Base-by-base conservation (phyloP, 2,888 invertebrate species). In the Apamea anceps region DNA sequence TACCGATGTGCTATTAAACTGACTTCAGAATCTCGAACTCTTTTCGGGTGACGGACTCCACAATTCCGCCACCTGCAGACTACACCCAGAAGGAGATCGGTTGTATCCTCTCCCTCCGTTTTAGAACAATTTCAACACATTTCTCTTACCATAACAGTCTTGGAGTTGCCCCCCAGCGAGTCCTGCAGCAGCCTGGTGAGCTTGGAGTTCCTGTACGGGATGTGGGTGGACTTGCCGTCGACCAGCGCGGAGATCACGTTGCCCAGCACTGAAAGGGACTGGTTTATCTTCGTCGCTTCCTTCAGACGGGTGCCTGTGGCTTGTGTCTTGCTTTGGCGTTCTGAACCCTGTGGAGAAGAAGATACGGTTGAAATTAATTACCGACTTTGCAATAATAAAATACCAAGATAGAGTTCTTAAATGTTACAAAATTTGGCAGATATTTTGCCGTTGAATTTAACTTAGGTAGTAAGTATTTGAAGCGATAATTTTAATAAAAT, bases 161-260 rank as follows among this genome's bases (percentile, higher is more conserved):
- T 99, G 0, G 99, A 99, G 96, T 99, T 99, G 0, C 99, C 99
- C 2, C 99, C 99, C 1, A 99, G 97, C 0, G 99, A 99, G 95
- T 99, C 99, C 96, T 99, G 99, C 81, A 99, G 97, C 60, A 99
- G 96, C 21, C 99, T 96, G 0, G 99, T 99, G 57, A 99, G 96
- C 95, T 99, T 99, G 0, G 99, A 99, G 97, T 99, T 99, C 82
- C 99, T 97, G 95, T 99, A 99, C 0, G 99, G 99, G 90, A 99
- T 99, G 95, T 99, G 99, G 0, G 98, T 99, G 90, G 99, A 99
- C 96, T 99, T 99, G 68, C 99, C 99, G 96, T 99, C 99, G 5
- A 99, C 99, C 85, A 99, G 97, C 2, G 99, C 99, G 8, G 99
- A 99, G 89, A 99, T 99, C 4, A 99, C 99, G 96, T 99, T 99